Evolutionary conservation across 2,797 vertebrate genomes (phyloP), one percentile per base, ranked within the genome.

Genomic region (Hafferia zeledoni): DNA sequence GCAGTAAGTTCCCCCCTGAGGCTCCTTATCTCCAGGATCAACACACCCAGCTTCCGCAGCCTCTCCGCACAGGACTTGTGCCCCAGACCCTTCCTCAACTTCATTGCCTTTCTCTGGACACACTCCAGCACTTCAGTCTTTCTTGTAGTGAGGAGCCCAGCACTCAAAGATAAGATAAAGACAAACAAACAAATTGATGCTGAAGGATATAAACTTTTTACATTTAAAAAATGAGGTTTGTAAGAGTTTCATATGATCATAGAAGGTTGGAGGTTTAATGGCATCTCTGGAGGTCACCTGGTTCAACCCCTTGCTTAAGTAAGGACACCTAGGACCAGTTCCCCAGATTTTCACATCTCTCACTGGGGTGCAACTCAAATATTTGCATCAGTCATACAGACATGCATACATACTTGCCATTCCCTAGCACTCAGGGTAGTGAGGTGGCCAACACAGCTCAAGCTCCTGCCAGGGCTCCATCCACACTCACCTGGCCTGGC

Each of bases 111-210:
- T 43, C 35, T 31, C 18, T 24, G 41, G 41, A 41, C 41, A 7
- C 22, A 18, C 22, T 55, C 22, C 22, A 47, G 53, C 7, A 20
- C 13, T 11, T 43, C 18, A 13, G 11, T 43, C 31, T n/a, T 47
- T 18, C 11, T 17, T 61, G 41, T 13, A 6, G 11, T 14, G 49
- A n/a, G 27, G 2, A 10, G 10, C 22, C 16, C 35, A 44, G 9
- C 0, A 7, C 23, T 56, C 1, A 0, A 69, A 56, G 27, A 24
- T 4, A n/a, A 37, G 8, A 15, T 2, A 61, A 77, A 72, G 5
- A 13, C 27, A 83, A 85, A 49, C 13, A 68, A 60, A 49, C 3
- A 17, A 27, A 30, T 23, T 83, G 44, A 10, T 2, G 1, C 39
- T 33, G 22, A 41, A 63, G 30, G 13, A 28, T 61, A 35, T 23